Percentiles rank a stretch among this genome's conserved stretches.
Conservation (phyloP, 2,113 vertebrate genomes). For the Chascanopsetta lugubris region DNA sequence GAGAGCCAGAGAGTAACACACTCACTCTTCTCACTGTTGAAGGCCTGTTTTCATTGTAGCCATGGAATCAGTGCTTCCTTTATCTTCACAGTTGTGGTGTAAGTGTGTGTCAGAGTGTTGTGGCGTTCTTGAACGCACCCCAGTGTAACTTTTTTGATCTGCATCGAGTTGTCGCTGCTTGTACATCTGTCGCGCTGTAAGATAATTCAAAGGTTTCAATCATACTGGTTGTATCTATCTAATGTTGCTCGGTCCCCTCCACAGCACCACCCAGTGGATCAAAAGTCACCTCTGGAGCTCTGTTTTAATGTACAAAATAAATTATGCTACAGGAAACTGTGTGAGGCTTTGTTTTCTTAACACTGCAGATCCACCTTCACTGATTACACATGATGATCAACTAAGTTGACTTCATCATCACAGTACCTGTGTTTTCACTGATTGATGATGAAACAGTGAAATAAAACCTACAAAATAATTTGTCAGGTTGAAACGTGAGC, state of each 20-base stretch:
- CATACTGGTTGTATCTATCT: slow-evolving; percentile 32
- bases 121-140: slow-evolving; percentile 50
- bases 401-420: too few relatives aligned
- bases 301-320: slow-evolving; percentile 79
- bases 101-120: slow-evolving; percentile 24
- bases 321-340: slow-evolving; percentile 64
- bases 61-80: background rate
- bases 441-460: too few relatives aligned
- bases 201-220: slow-evolving; percentile 22
- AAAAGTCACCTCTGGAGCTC: slow-evolving; percentile 41
- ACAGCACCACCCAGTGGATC: slow-evolving; percentile 4
- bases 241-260: slow-evolving; percentile 10
- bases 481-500: too few relatives aligned
- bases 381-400: too few relatives aligned
- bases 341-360: slow-evolving; percentile 14
- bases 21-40: slow-evolving; percentile 15
- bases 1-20: background rate
- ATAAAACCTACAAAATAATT: too few relatives aligned
- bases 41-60: slow-evolving; percentile 15
- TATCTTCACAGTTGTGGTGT: slow-evolving; percentile 6
- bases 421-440: too few relatives aligned
- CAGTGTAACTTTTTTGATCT: slow-evolving; percentile 22
- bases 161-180: slow-evolving; percentile 8
- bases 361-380: too few relatives aligned
- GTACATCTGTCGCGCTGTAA: slow-evolving; percentile 57